A percentile compares a stretch with the other conserved stretches of the same genome.
These are phyloP conservation scores for Lethenteron reissneri DNA, from an alignment of 2,113 vertebrate genomes.

Conservation along the genomic window DNA sequence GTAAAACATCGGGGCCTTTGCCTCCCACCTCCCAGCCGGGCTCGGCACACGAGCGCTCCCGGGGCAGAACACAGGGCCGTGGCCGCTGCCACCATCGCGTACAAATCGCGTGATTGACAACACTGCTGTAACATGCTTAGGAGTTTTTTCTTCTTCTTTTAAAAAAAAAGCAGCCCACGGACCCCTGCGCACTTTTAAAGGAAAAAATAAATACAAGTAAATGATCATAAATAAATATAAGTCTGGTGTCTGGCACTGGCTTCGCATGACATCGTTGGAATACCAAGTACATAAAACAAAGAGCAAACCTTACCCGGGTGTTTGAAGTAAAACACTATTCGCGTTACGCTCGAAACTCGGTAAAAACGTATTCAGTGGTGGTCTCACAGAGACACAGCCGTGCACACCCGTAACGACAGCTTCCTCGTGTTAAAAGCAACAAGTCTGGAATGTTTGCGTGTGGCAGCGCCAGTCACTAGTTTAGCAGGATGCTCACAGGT, in stretches of 20 bases:
- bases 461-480: not conserved
- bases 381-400: not conserved
- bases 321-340: constrained; percentile 1
- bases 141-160: no score
- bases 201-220: constrained; percentile 3
- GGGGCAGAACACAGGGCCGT: no score
- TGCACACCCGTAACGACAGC: constrained; percentile 1
- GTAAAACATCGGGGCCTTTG: no score
- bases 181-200: no score
- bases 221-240: constrained; percentile 6
- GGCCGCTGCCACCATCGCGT: no score
- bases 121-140: no score
- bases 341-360: not conserved
- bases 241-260: constrained; percentile 4
- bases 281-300: constrained; percentile 1
- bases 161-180: no score
- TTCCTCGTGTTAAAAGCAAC: not conserved
- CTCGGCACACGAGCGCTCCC: no score
- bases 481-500: not conserved
- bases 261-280: not conserved
- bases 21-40: no score
- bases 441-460: not conserved
- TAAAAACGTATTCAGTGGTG: not conserved
- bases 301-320: constrained; percentile 1
- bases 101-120: no score